Base-by-base conservation (phyloP, 1,140 invertebrate species). In the Pectinophora gossypiella region DNA sequence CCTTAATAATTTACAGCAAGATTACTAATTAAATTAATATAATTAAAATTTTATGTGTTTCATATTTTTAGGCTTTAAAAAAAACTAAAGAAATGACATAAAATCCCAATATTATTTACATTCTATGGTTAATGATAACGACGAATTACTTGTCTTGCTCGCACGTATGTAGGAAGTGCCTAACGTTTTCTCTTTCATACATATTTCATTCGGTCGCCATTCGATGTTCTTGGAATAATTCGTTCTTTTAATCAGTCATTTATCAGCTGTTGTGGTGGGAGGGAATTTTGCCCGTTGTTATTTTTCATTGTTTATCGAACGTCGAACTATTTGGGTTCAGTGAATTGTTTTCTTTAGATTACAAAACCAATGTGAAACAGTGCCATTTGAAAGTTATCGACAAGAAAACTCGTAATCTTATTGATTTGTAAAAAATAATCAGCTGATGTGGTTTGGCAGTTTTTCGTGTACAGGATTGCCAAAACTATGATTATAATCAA, bases 401-500 rank as follows among this genome's bases (percentile, higher is more conserved):
- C 5, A 27, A 27, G 12, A 5, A 27, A 27, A 12, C 12, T 5
- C 12, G 12, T 12, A 27, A 6, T 6, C 5, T 5, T 27, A 27
- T 27, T 12, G 23, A 27, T 27, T 27, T 27, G 5, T 27, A 12
- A 27, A 27, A 27, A 27, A 60, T 61, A 48, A 70, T 68, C 76
- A 74, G 71, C 72, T 76, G 73, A 71, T 62, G 49, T 46, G 36
- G 16, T 1, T 40, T 15, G n/a, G 16, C n/a, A 40, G 15, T 40
- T 13, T 27, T n/a, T n/a, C n/a, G n/a, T n/a, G n/a, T n/a, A n/a
- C n/a, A n/a, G n/a, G n/a, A n/a, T n/a, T n/a, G n/a, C n/a, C n/a
- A n/a, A n/a, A n/a, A n/a, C n/a, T n/a, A n/a, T n/a, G n/a, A n/a
- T n/a, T n/a, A n/a, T n/a, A n/a, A n/a, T n/a, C n/a, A n/a, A n/a